Evolutionary conservation across 2,888 invertebrate species (phyloP), one percentile per base, ranked within the genome.

Genomic region (Pollenia angustigena): DNA sequence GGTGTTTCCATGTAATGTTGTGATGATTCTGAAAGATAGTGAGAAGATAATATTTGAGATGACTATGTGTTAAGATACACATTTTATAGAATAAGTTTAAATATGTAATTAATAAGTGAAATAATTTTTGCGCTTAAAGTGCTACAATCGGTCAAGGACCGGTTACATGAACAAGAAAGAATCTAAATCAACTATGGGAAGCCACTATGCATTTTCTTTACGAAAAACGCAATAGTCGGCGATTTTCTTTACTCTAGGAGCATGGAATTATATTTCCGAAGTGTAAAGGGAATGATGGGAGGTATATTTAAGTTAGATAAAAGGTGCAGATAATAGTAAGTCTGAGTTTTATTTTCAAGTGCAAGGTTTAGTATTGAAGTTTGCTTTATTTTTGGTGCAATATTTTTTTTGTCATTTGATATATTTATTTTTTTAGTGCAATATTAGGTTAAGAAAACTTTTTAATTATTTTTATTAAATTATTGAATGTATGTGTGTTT

Each of bases 161-260:
- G n/a, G n/a, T 52, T 52, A 14, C 52, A 52, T 16, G n/a, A 52
- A 52, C 16, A 4, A 1, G 14, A 52, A n/a, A 16, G 52, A 52
- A 52, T 52, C 52, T 52, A 4, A 8, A 52, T 4, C 52, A 52
- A 52, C 52, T 52, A 52, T 52, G 52, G 52, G 16, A 52, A 52
- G 16, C 52, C 52, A 52, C 52, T 52, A 52, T 52, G 52, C 52
- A 16, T 52, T 52, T 52, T 52, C 52, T 14, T 52, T n/a, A n/a
- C n/a, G 14, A n/a, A n/a, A n/a, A 14, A 52, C 9, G 52, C n/a
- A 32, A 32, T 32, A 6, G 32, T 4, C 32, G 4, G 32, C 6
- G 32, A 32, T 32, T 32, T 32, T 32, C 32, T 32, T 32, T 32
- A 6, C 32, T 32, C 32, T 32, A 32, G 32, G 32, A 32, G 32